Evolutionary conservation across 2,797 vertebrate species (phyloP), one percentile per base, ranked within the genome.

Genomic region (Labeo calbasu): DNA sequence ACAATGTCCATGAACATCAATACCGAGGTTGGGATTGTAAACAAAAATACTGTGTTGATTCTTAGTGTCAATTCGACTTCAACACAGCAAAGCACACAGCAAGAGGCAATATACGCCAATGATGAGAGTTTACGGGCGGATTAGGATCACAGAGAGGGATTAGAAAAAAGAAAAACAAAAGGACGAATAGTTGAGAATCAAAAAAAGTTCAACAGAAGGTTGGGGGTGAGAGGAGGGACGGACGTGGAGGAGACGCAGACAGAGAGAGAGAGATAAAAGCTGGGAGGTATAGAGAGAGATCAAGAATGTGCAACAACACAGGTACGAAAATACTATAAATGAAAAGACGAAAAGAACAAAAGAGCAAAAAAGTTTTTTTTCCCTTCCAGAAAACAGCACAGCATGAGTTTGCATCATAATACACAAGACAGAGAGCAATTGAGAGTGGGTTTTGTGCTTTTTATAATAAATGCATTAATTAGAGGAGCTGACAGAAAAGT

Each of bases 101-200:
- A 81, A 57, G 66, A 85, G 23, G 63, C 12, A 78, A 55, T 66
- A 51, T 53, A 77, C 53, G 32, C 1, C 6, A 51, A 61, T 43
- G 32, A 28, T 19, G 82, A 82, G 80, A 86, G 84, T 84, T 75
- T 88, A 87, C 63, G 75, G 86, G 86, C 86, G 69, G 90, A 87
- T 92, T 90, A 92, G 91, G 86, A 89, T 91, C 91, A 92, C 92
- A 92, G 92, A 93, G 92, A 90, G 89, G 89, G 90, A 91, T 92
- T 92, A 91, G 91, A 89, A 91, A 91, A 88, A 88, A 91, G 88
- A 91, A 87, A 88, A 89, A 87, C 87, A 87, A 87, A 66, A 40
- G n/a, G 13, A 59, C 10, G 12, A 71, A 79, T 21, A 80, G 73
- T 13, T 77, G 23, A 59, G 51, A 36, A 51, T 17, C 13, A 66